Conservation (phyloP, 2,797 vertebrate species). For the Lutjanus campechanus region DNA sequence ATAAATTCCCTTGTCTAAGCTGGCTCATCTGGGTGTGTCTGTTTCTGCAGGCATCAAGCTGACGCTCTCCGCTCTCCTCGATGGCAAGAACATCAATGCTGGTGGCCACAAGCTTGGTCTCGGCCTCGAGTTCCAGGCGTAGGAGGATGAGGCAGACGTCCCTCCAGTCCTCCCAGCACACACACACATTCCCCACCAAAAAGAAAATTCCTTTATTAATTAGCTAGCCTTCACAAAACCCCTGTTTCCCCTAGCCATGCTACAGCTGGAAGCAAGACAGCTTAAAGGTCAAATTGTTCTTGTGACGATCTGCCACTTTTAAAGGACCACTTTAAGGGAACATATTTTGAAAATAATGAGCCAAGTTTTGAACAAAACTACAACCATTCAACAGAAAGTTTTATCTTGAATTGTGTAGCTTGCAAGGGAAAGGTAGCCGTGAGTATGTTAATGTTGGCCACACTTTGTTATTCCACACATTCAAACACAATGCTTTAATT, state of each 20-base stretch:
- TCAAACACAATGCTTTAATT: slow-evolving; percentile 68
- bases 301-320: slow-evolving; percentile 73
- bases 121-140: slow-evolving; percentile 97
- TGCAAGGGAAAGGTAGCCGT: slow-evolving; percentile 54
- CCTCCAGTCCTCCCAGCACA: slow-evolving; percentile 71
- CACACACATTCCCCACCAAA: slow-evolving; percentile 71
- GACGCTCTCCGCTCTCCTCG: slow-evolving; percentile 95
- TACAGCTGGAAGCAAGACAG: slow-evolving; percentile 87
- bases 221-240: slow-evolving; percentile 90
- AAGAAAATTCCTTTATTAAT: slow-evolving; percentile 84
- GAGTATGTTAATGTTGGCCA: slow-evolving; percentile 52
- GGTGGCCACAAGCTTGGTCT: slow-evolving; percentile 97
- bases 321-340: slow-evolving; percentile 86
- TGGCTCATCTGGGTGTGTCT: neutral
- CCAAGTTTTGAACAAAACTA: slow-evolving; percentile 65
- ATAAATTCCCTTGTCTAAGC: neutral
- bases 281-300: slow-evolving; percentile 75
- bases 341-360: slow-evolving; percentile 60
- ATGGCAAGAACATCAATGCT: slow-evolving; percentile 97
- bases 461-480: slow-evolving; percentile 67
- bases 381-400: slow-evolving; percentile 28
- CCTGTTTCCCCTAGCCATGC: slow-evolving; percentile 87
- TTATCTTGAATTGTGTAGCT: slow-evolving; percentile 57
- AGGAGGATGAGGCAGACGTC: slow-evolving; percentile 70
- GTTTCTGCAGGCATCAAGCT: slow-evolving; percentile 92